Percentiles rank a stretch among this genome's conserved stretches.
Conservation (phyloP, 2,888 invertebrate species). For the Merodon equestris region DNA sequence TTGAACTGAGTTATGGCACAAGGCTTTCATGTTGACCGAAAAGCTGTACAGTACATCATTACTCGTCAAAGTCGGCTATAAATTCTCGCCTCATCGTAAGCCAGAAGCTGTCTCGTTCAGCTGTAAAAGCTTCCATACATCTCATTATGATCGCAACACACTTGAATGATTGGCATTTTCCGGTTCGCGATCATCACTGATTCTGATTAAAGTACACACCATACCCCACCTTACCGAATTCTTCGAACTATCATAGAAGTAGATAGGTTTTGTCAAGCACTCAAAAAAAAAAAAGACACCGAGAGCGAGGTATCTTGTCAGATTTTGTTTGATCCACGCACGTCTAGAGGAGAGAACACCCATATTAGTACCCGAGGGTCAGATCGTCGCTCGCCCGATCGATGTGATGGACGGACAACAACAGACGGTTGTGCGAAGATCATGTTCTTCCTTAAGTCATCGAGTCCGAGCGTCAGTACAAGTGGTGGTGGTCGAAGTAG, state of each 20-base stretch:
- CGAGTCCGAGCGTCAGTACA: conserved; percentile 4
- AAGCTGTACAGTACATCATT: no score
- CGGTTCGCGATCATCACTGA: conserved; percentile 34
- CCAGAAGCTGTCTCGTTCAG: no score
- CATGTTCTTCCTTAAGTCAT: conserved; percentile 31
- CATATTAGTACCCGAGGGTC: conserved; percentile 36
- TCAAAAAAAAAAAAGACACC: conserved; percentile 18
- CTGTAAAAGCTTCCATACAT: no score
- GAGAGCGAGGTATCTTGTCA: conserved; percentile 57
- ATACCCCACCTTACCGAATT: background rate
- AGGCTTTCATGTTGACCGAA: no score
- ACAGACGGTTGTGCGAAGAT: conserved; percentile 40
- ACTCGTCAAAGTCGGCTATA: no score
- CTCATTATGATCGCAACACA: background rate
- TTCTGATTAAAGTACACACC: conserved; percentile 15
- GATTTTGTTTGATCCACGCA: conserved; percentile 44
- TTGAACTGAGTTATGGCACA: no score
- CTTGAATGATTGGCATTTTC: conserved; percentile 43
- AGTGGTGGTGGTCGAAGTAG: conserved; percentile 44
- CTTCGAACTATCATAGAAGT: conserved; percentile 11
- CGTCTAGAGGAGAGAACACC: conserved; percentile 39
- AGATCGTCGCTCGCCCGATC: conserved; percentile 5
- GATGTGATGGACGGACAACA: no score
- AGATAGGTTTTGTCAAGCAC: conserved; percentile 13
- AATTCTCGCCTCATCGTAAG: no score